These are phyloP conservation scores for Bradysia coprophila DNA, from an alignment of 1,140 invertebrate species.

Conservation along the genomic window DNA sequence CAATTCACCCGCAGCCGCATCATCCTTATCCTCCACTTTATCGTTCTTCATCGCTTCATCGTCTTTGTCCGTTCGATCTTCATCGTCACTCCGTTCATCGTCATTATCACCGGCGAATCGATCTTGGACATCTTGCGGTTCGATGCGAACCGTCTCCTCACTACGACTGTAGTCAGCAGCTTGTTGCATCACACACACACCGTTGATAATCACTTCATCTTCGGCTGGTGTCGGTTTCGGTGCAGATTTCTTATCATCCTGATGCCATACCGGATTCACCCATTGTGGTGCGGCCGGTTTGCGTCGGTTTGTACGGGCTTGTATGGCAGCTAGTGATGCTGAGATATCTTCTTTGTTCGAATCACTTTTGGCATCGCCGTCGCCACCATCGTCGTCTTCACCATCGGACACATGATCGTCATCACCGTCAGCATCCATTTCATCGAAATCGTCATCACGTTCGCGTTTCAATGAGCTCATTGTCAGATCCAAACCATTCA, in stretches of 20 bases:
- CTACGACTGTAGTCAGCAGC: conserved; percentile 3
- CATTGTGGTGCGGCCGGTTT: conserved; percentile 93
- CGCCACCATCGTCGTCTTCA: conserved; percentile 40
- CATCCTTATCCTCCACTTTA: conserved; percentile 6
- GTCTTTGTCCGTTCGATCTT: not conserved
- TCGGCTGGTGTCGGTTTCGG: conserved; percentile 15
- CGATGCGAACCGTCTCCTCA: conserved; percentile 27
- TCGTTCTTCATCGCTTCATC: conserved; percentile 1
- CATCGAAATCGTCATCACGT: conserved; percentile 46
- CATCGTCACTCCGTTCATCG: conserved; percentile 20
- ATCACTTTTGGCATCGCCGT: conserved; percentile 29
- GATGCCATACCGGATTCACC: conserved; percentile 87
- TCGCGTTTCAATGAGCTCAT: conserved; percentile 61
- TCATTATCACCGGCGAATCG: conserved; percentile 25
- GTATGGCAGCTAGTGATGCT: conserved; percentile 14
- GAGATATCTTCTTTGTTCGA: conserved; percentile 31
- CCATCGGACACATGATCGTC: conserved; percentile 62
- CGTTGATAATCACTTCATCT: conserved; percentile 73
- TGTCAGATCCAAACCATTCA: conserved; percentile 59
- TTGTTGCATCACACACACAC: conserved; percentile 71
- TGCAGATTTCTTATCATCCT: conserved; percentile 21
- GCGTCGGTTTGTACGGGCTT: conserved; percentile 30
- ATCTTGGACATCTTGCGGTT: conserved; percentile 30
- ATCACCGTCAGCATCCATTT: conserved; percentile 51
- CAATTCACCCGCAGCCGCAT: conserved; percentile 8